Percentiles rank a stretch among this genome's conserved stretches.
Evolutionary conservation across 2,113 vertebrate genomes (phyloP).

Genomic region (Oncorhynchus kisutch): DNA sequence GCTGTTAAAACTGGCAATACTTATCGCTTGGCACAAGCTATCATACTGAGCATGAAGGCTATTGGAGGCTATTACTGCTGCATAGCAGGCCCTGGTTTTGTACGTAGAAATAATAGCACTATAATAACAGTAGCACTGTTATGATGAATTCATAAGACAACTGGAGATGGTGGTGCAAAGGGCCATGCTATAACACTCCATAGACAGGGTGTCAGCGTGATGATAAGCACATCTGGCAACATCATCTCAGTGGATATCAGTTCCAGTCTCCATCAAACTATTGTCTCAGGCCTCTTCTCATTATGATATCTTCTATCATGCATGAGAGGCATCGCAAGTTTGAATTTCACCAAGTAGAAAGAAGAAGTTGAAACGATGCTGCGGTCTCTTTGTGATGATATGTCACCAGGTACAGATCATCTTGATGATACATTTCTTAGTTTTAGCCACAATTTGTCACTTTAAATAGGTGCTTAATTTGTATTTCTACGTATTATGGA

Average conservation of each 20-base stretch:
- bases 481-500: no score
- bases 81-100: background rate
- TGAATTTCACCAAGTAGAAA: no score
- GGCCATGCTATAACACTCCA: constrained; percentile 52
- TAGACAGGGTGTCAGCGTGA: constrained; percentile 49
- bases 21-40: background rate
- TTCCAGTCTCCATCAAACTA: background rate
- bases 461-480: no score
- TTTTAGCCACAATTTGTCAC: no score
- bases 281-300: background rate
- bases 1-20: no score
- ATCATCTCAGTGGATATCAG: constrained; percentile 35
- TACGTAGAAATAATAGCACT: no score
- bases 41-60: background rate
- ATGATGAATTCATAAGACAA: constrained; percentile 53
- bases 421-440: no score
- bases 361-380: no score
- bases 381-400: no score
- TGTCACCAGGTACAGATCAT: no score
- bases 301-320: no score
- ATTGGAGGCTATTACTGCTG: background rate
- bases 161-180: constrained; percentile 38
- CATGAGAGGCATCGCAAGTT: no score
- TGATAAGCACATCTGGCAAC: constrained; percentile 57
- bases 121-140: constrained; percentile 24